phyloP scores from a whole-genome alignment of 30 jellyfish, hydroid and myxozoan species.

The Turritopsis rubra region DNA sequence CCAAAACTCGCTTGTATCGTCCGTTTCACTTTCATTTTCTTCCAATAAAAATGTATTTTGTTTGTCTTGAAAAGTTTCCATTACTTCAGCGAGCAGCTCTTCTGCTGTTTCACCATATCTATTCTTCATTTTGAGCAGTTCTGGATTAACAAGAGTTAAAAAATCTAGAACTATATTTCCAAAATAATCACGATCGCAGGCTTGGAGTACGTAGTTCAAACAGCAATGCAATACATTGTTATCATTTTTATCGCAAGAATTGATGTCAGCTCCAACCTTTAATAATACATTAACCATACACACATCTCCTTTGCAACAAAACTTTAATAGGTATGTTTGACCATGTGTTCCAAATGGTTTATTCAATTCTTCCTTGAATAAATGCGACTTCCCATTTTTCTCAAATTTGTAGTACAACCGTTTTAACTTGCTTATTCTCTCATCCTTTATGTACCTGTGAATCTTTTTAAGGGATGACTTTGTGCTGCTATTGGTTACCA shows the following conservation, averaged over 20 bases:
- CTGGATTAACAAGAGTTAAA: not conserved
- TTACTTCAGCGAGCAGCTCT: conserved; percentile 26
- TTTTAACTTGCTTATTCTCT: conserved; percentile 21
- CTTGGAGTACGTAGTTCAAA: conserved; percentile 17
- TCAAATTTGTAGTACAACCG: not conserved
- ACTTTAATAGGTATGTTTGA: conserved; percentile 16
- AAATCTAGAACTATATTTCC: conserved; percentile 5
- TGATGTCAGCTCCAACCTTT: conserved; percentile 19
- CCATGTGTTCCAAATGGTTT: not conserved
- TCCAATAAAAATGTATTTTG: conserved; percentile 7
- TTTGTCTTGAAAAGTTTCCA: not conserved
- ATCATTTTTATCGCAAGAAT: conserved; percentile 9
- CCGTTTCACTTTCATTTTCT: conserved; percentile 29
- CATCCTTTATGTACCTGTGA: conserved; percentile 25
- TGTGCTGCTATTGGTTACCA: not conserved
- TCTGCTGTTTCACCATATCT: conserved; percentile 37
- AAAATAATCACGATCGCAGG: conserved; percentile 10
- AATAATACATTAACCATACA: conserved; percentile 12
- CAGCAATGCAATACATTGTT: conserved; percentile 21
- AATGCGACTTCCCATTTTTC: not conserved
- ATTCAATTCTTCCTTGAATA: conserved; percentile 18
- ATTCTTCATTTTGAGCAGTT: conserved; percentile 22
- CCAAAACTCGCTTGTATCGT: conserved; percentile 10
- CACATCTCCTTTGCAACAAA: conserved; percentile 22
- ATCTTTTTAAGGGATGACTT: conserved; percentile 6